Conservation (phyloP, 2,113 vertebrate species). For the Lycocorax pyrrhopterus region DNA sequence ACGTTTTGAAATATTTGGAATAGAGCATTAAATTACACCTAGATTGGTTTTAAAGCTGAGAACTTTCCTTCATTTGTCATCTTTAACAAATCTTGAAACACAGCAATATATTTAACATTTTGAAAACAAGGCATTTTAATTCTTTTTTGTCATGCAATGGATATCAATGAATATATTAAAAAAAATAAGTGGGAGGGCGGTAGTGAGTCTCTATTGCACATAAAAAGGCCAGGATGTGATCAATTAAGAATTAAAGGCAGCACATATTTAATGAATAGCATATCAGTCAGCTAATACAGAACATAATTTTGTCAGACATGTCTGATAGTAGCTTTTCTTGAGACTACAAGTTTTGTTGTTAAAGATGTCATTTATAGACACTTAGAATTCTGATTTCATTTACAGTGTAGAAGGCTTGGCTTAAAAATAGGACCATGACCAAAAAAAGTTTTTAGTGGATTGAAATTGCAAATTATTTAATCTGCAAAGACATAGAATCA, state of each 20-base stretch:
- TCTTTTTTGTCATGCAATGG: neutral
- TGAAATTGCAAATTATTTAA: neutral
- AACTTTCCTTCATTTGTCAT: neutral
- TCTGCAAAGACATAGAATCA: neutral
- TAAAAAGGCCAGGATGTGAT: neutral
- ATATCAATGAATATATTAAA: neutral
- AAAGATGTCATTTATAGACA: neutral
- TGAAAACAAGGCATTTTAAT: neutral
- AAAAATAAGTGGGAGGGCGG: neutral
- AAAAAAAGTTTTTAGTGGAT: neutral
- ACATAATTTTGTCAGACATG: neutral
- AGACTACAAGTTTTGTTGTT: neutral
- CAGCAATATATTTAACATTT: neutral
- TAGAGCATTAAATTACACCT: neutral
- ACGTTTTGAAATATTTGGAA: neutral
- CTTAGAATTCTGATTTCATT: neutral
- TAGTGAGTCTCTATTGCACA: neutral
- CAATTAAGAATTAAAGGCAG: neutral
- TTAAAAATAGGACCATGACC: neutral
- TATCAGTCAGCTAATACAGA: neutral
- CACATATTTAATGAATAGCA: neutral
- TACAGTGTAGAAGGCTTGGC: neutral
- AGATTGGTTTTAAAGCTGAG: neutral
- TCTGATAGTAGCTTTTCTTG: neutral
- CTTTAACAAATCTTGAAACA: neutral